Evolutionary conservation across 1,140 invertebrate species (phyloP).

Genomic region (Trichonephila clavipes): DNA sequence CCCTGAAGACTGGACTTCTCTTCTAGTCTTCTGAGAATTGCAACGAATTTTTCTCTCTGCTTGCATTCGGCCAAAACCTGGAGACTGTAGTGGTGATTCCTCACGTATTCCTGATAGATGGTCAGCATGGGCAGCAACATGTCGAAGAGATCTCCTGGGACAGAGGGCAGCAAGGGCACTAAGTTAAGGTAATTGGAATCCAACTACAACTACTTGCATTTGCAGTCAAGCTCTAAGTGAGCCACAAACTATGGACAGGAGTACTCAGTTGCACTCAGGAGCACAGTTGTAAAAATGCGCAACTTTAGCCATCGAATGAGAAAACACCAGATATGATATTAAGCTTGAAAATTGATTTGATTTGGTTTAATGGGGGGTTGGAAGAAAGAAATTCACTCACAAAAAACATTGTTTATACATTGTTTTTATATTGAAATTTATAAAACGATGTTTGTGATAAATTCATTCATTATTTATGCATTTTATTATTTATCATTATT

Average conservation of each 20-base stretch:
- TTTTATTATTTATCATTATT: too few relatives aligned
- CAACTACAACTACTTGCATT: conserved; percentile 11
- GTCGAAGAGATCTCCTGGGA: conserved; percentile 93
- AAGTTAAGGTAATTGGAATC: conserved; percentile 63
- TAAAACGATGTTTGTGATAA: too few relatives aligned
- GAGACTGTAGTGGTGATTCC: conserved; percentile 95
- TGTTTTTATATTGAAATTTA: too few relatives aligned
- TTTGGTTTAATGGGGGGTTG: too few relatives aligned
- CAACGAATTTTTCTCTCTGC: conserved; percentile 89
- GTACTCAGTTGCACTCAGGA: background rate
- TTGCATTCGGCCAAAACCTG: conserved; percentile 97
- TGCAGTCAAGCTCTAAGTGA: conserved; percentile 34
- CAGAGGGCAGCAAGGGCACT: conserved; percentile 75
- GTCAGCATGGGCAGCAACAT: conserved; percentile 96
- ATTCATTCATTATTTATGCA: too few relatives aligned
- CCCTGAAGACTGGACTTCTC: conserved; percentile 93
- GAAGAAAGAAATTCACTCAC: too few relatives aligned
- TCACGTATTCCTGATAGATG: conserved; percentile 96
- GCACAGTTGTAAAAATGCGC: too few relatives aligned
- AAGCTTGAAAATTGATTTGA: too few relatives aligned
- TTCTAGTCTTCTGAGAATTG: conserved; percentile 90
- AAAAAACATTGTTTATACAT: too few relatives aligned
- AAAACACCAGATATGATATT: too few relatives aligned
- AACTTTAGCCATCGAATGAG: too few relatives aligned
- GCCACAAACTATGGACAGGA: conserved; percentile 16